Conservation (phyloP, 37 sponge, comb jelly and placozoan species). For the Chondrosia reniformis region DNA sequence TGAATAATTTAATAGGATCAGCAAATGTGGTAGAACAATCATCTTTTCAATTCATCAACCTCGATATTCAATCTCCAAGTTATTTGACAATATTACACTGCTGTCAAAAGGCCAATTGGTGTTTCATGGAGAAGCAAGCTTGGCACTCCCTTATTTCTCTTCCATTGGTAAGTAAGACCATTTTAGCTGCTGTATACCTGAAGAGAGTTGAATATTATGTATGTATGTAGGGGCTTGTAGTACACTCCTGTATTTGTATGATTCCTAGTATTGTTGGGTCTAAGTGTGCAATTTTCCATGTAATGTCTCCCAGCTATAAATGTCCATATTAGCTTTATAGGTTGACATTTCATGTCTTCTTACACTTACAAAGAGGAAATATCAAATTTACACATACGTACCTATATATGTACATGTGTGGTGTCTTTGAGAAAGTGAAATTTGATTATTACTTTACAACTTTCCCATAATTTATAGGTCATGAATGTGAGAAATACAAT, state of each 20-base stretch:
- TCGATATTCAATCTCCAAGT: slow-evolving; percentile 42
- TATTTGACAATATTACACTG: slow-evolving; percentile 57
- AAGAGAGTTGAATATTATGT: neutral
- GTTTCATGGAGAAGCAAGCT: slow-evolving; percentile 43
- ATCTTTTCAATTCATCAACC: slow-evolving; percentile 50
- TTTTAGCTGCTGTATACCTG: too few species aligned
- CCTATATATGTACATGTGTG: neutral
- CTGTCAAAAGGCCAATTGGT: slow-evolving; percentile 40
- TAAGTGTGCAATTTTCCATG: too few species aligned
- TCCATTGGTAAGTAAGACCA: slow-evolving; percentile 6
- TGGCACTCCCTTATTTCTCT: slow-evolving; percentile 33
- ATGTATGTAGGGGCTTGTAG: neutral
- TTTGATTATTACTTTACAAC: neutral
- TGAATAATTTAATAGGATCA: too few species aligned
- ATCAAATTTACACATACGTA: too few species aligned
- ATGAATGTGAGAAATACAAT: slow-evolving; percentile 2
- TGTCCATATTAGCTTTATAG: too few species aligned
- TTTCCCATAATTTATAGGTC: neutral
- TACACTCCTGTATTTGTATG: too few species aligned
- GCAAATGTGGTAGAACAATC: slow-evolving; percentile 21
- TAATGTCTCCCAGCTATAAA: too few species aligned
- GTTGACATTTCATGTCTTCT: too few species aligned
- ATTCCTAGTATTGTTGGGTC: too few species aligned
- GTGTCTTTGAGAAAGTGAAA: too few species aligned
- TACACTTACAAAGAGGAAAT: too few species aligned